phyloP scores from a whole-genome alignment of 2,888 invertebrate species.

The Conchocele bisecta region DNA sequence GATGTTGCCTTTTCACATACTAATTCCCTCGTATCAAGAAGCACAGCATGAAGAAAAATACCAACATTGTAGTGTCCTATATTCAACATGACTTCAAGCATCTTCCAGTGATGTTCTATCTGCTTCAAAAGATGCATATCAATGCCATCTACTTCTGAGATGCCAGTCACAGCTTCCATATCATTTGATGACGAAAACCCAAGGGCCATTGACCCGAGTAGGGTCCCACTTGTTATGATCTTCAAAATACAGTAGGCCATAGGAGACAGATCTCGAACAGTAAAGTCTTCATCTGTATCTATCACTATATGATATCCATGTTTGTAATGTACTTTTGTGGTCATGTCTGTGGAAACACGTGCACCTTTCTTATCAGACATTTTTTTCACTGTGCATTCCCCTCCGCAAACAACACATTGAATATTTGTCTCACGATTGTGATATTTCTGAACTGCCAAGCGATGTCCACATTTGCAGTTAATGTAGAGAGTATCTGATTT shows the following conservation, averaged over 20 bases:
- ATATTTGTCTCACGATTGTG: background rate
- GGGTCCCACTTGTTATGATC: background rate
- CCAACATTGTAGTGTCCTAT: background rate
- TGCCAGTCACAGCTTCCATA: background rate
- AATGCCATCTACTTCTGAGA: background rate
- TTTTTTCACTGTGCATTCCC: background rate
- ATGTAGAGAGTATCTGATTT: background rate
- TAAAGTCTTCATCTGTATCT: too few relatives aligned
- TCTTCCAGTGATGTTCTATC: constrained; percentile 4
- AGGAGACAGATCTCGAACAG: background rate
- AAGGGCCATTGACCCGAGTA: background rate
- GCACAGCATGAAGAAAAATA: constrained; percentile 19
- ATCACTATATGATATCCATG: too few relatives aligned
- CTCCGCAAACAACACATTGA: background rate
- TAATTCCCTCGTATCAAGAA: background rate
- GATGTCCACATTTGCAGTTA: background rate
- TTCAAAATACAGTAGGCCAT: background rate
- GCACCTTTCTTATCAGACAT: too few relatives aligned
- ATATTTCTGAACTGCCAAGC: background rate
- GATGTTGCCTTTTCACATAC: background rate
- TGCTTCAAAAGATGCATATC: constrained; percentile 1
- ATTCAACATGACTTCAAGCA: background rate
- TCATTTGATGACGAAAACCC: background rate
- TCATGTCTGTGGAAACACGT: too few relatives aligned
- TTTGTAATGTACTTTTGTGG: too few relatives aligned